A percentile compares a stretch with the other conserved stretches of the same genome.
Conservation (phyloP, 2,888 invertebrate species). For the Eupithecia subumbrata region DNA sequence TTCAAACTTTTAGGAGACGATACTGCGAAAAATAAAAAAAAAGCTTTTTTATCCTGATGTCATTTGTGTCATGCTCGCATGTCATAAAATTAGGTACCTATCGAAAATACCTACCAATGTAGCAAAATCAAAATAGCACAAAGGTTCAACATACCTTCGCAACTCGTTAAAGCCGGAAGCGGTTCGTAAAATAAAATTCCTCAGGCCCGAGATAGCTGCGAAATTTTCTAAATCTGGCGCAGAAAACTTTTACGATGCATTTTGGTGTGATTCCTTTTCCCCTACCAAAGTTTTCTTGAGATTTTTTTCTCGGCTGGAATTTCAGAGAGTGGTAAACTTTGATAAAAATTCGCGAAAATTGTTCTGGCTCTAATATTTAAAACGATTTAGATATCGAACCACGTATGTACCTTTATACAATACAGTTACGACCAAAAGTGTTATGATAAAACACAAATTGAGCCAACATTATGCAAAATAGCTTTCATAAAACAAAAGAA, state of each 20-base stretch:
- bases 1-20: too few species aligned
- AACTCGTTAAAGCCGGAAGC: conserved; percentile 19
- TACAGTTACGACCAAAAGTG: too few species aligned
- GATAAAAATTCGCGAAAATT: not conserved
- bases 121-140: not conserved
- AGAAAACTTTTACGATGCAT: conserved; percentile 50
- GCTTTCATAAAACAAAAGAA: too few species aligned
- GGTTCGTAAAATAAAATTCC: conserved; percentile 33
- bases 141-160: conserved; percentile 17
- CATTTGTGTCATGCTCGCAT: too few species aligned
- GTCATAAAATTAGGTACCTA: too few species aligned
- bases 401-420: not conserved
- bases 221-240: conserved; percentile 46
- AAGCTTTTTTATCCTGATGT: too few species aligned
- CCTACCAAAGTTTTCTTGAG: conserved; percentile 39
- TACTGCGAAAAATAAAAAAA: too few species aligned
- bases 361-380: not conserved
- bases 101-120: too few species aligned
- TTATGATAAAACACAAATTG: too few species aligned
- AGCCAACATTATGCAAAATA: too few species aligned
- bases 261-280: conserved; percentile 43
- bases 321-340: not conserved
- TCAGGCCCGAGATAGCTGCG: conserved; percentile 30
- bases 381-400: not conserved
- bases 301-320: not conserved